These are phyloP conservation scores for Synergus laeviventris DNA, from an alignment of 2,888 invertebrate genomes.

Conservation along the genomic window DNA sequence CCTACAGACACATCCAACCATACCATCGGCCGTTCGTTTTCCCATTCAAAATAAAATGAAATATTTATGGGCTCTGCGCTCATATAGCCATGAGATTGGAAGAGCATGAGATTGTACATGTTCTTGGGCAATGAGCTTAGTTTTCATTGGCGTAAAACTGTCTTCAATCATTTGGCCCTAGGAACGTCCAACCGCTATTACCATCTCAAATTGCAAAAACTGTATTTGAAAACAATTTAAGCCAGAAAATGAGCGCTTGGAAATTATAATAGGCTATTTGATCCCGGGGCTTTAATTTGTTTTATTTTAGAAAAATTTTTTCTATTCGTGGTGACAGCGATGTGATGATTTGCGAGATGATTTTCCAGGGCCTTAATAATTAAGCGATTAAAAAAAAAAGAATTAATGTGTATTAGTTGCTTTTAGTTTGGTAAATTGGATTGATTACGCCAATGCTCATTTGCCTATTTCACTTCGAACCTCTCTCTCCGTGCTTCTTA, in stretches of 20 bases:
- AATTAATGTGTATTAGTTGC: too few species aligned
- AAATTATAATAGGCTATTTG: too few species aligned
- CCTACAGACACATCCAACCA: conserved; percentile 39
- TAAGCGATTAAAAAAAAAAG: too few species aligned
- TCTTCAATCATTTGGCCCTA: neutral
- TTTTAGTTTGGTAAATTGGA: neutral
- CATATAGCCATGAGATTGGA: conserved; percentile 48
- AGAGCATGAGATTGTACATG: conserved; percentile 47
- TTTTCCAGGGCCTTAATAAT: too few species aligned
- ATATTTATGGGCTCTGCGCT: conserved; percentile 70
- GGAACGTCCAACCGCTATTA: too few species aligned
- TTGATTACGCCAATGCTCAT: conserved; percentile 26
- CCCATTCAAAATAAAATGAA: conserved; percentile 75
- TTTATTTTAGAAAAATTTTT: too few species aligned
- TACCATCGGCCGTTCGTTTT: conserved; percentile 72
- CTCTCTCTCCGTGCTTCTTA: conserved; percentile 10
- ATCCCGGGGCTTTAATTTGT: too few species aligned
- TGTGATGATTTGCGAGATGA: too few species aligned
- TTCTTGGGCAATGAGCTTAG: conserved; percentile 6
- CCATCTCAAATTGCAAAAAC: too few species aligned
- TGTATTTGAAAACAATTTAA: neutral
- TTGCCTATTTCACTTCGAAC: conserved; percentile 19
- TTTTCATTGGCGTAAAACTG: conserved; percentile 25
- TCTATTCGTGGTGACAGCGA: too few species aligned
- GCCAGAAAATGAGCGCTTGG: neutral